Evolutionary conservation across 2,113 vertebrate species (phyloP).

Genomic region (Epinephelus fuscoguttatus): DNA sequence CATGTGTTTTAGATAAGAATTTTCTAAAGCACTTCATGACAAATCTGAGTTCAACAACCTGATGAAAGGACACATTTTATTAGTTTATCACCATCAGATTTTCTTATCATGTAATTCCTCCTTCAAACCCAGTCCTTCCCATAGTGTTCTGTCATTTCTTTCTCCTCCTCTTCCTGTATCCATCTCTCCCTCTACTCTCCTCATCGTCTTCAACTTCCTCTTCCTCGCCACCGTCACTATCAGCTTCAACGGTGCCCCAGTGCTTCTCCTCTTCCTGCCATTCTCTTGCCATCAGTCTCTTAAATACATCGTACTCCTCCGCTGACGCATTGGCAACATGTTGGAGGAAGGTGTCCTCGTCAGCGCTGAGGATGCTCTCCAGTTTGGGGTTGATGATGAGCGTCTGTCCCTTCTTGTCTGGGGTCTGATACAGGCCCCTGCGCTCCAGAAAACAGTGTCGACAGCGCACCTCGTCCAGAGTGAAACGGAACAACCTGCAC

Average conservation of each 20-base stretch:
- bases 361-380: constrained; percentile 82
- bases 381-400: constrained; percentile 88
- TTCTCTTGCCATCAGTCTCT: constrained; percentile 88
- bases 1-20: constrained; percentile 37
- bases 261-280: constrained; percentile 75
- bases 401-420: constrained; percentile 91
- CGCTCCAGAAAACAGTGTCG: constrained; percentile 93
- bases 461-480: constrained; percentile 86
- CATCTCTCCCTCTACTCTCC: constrained; percentile 45
- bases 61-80: constrained; percentile 14
- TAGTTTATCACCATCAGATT: neutral
- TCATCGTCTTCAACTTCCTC: constrained; percentile 44
- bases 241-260: constrained; percentile 48
- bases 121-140: neutral
- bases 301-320: constrained; percentile 92
- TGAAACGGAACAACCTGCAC: constrained; percentile 82
- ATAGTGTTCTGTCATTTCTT: constrained; percentile 42
- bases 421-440: constrained; percentile 91
- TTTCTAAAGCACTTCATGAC: neutral
- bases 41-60: neutral
- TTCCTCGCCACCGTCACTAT: constrained; percentile 13
- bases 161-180: constrained; percentile 70
- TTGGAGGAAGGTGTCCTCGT: constrained; percentile 85
- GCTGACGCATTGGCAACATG: constrained; percentile 82
- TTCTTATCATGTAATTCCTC: neutral